Evolutionary conservation across 2,888 invertebrate genomes (phyloP), one percentile per base, ranked within the genome.

Genomic region (Lathronympha strigana): DNA sequence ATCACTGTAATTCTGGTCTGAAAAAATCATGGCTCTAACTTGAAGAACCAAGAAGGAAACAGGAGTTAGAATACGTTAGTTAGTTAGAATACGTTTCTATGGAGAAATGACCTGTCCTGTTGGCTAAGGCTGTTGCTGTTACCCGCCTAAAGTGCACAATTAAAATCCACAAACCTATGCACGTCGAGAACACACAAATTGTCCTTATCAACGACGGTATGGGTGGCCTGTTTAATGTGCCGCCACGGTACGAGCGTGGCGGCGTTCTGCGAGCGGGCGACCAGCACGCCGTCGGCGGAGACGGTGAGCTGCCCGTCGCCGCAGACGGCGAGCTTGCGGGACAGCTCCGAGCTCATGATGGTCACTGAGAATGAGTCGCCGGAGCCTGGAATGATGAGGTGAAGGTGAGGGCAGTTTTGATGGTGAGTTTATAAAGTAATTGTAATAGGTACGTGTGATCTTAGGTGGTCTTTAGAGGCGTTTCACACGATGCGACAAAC

Each of bases 341-440:
- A 94, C 80, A 95, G 92, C 33, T 92, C 89, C 28, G 94, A 95
- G 67, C 94, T 93, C 4, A 94, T 86, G 69, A 95, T 83, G 3
- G 94, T 94, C 49, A 95, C 93, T 36, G 93, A 91, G 77, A 93
- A 94, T 40, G 87, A 86, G 75, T 90, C 88, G 83, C 88, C 93
- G 78, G 76, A 89, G 86, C 80, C 91, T 92, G 89, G 66, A 88
- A 72, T 67, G 75, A n/a, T 43, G 43, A 43, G 43, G 9, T 21
- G 43, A 43, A 75, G 75, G 71, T 40, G 68, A 71, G 66, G 63
- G 73, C 71, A 73, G 54, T 71, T 70, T 73, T 73, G 71, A 61
- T 43, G 23, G 23, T 21, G 45, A 3, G 33, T 15, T 38, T 4
- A 38, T n/a, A 38, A n/a, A 3, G 15, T 3, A 38, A 4, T 28